Base-by-base conservation (phyloP, 2,113 vertebrate species). In the Baryphthengus martii region DNA sequence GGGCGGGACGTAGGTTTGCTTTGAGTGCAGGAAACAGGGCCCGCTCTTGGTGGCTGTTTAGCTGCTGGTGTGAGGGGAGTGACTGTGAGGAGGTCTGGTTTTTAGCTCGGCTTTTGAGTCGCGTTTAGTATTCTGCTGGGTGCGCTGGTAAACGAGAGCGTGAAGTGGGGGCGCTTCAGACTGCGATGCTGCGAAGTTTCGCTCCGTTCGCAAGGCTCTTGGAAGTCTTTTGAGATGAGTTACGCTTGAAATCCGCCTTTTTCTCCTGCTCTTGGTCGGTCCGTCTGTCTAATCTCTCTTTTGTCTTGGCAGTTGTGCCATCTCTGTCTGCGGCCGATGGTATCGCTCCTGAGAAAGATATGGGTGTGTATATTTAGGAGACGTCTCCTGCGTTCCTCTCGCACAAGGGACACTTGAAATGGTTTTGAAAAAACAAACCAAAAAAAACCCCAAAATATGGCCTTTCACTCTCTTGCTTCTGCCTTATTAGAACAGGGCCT, bases 401-500 rank as follows among this genome's bases (percentile, higher is more conserved):
- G 65, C 76, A 29, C 76, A 78, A 71, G 78, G 94, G 92, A 91
- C 70, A 90, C 56, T 94, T 96, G 96, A 97, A 96, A 97, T 94
- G 91, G 81, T 89, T 97, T 98, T 87, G 26, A 42, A 29, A 15
- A 31, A 82, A 76, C 71, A 67, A 21, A 31, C 18, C 18, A 29
- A 47, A 13, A 81, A 37, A 88, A 86, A 68, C 89, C 95, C 63
- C 71, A 84, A 97, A 97, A 96, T 95, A 96, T 26, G 13, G 37
- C 70, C 49, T 81, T 97, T 82, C 39, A 47, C 81, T 97, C 55
- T 29, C 58, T 70, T 81, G 50, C 66, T 96, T 88, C 93, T 94
- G 63, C 94, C 83, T 96, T 96, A 90, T 95, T 94, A 96, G 95
- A 97, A 40, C 73, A 95, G 85, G 4, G 91, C 96, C 92, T 13